Conservation (phyloP, 2,113 vertebrate species). For the Rafetus swinhoei region DNA sequence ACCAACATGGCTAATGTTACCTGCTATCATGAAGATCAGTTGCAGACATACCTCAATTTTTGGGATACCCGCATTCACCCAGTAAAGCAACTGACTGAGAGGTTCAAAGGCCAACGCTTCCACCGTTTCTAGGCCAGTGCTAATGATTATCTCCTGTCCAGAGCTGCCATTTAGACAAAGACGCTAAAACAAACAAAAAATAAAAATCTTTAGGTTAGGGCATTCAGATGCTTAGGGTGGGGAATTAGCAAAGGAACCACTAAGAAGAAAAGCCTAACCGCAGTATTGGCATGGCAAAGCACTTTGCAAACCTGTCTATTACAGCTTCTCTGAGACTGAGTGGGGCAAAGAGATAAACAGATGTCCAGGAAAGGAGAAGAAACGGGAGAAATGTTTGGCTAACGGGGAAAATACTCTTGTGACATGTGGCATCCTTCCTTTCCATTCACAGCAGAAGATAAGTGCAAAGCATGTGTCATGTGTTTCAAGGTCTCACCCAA, state of each 20-base stretch:
- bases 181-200: slow-evolving; percentile 76
- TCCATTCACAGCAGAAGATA: background rate
- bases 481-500: background rate
- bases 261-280: background rate
- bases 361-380: rapidly evolving
- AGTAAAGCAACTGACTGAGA: slow-evolving; percentile 93
- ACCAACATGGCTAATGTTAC: background rate
- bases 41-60: slow-evolving; percentile 90
- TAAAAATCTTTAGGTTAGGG: background rate
- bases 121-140: slow-evolving; percentile 90
- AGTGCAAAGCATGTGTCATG: background rate
- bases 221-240: rapidly evolving
- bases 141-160: slow-evolving; percentile 92
- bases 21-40: rapidly evolving
- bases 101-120: slow-evolving; percentile 96
- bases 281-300: background rate
- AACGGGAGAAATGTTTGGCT: background rate
- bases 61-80: slow-evolving; percentile 94
- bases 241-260: rapidly evolving
- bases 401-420: background rate
- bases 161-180: slow-evolving; percentile 95
- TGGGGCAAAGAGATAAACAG: rapidly evolving
- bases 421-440: too few species aligned
- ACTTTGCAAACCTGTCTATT: background rate
- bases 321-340: background rate